phyloP scores from a whole-genome alignment of 2,888 invertebrate genomes.

The Trimorus sp. region DNA sequence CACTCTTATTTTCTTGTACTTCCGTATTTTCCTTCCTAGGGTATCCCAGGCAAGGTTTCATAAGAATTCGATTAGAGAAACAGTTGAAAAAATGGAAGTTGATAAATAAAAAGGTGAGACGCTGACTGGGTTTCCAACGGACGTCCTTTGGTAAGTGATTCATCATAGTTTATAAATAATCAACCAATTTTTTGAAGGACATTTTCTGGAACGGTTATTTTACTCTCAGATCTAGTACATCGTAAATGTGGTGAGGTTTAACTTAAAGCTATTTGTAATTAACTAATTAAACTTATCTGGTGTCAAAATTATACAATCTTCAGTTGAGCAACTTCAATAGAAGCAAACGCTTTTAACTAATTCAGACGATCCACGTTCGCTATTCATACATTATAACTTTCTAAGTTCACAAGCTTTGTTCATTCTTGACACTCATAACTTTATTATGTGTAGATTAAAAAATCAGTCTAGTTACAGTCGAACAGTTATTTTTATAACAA shows the following conservation, averaged over 20 bases:
- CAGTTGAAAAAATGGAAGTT: no score
- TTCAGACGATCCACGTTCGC: constrained; percentile 42
- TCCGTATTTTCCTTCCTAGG: constrained; percentile 69
- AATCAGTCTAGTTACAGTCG: no score
- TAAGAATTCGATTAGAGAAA: constrained; percentile 20
- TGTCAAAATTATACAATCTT: constrained; percentile 12
- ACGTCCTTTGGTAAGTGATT: no score
- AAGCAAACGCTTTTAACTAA: constrained; percentile 38
- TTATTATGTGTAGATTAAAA: no score
- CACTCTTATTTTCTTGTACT: constrained; percentile 69
- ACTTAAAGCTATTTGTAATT: constrained; percentile 13
- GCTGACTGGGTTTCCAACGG: no score
- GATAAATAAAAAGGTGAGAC: no score
- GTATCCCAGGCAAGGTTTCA: constrained; percentile 38
- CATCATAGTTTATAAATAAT: not conserved
- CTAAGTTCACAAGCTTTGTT: constrained; percentile 37
- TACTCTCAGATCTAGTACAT: no score
- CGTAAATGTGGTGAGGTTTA: no score
- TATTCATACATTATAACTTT: constrained; percentile 52
- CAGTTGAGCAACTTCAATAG: constrained; percentile 27
- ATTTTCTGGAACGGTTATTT: no score
- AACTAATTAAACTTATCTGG: constrained; percentile 41
- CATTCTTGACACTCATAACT: constrained; percentile 36
- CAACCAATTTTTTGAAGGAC: not conserved
- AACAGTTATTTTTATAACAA: no score